Evolutionary conservation across 2,888 invertebrate species (phyloP).

Genomic region (Artemia sp.): DNA sequence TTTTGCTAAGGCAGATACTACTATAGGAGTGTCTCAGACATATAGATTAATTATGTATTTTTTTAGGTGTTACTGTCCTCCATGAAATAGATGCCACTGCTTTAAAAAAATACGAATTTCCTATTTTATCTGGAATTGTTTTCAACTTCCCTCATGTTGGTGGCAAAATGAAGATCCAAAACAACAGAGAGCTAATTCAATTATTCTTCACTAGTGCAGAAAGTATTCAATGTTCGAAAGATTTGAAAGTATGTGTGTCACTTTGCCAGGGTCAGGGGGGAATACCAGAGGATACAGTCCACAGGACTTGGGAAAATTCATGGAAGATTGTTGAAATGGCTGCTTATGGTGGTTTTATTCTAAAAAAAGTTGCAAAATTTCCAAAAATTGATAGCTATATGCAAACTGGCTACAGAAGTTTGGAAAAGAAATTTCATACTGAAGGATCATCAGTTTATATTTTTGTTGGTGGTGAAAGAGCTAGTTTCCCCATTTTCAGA

Average conservation of each 20-base stretch:
- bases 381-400: slow-evolving; percentile 30
- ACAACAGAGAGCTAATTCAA: slow-evolving; percentile 38
- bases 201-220: slow-evolving; percentile 36
- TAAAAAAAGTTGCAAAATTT: slow-evolving; percentile 34
- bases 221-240: slow-evolving; percentile 27
- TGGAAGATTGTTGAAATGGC: slow-evolving; percentile 42
- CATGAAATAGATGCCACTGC: no score
- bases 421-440: slow-evolving; percentile 32
- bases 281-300: slow-evolving; percentile 32
- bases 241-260: slow-evolving; percentile 33
- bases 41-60: no score
- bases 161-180: slow-evolving; percentile 43
- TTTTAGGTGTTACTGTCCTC: no score
- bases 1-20: no score
- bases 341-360: slow-evolving; percentile 35
- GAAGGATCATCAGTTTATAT: slow-evolving; percentile 21
- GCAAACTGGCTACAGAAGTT: slow-evolving; percentile 36
- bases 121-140: slow-evolving; percentile 31
- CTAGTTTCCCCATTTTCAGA: no score
- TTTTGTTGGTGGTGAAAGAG: no score
- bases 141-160: slow-evolving; percentile 47
- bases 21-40: no score
- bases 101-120: no score
- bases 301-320: slow-evolving; percentile 37
- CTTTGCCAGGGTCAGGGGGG: slow-evolving; percentile 42